phyloP scores from a whole-genome alignment of 2,113 vertebrate species.

The Cryptomyrus ogoouensis region DNA sequence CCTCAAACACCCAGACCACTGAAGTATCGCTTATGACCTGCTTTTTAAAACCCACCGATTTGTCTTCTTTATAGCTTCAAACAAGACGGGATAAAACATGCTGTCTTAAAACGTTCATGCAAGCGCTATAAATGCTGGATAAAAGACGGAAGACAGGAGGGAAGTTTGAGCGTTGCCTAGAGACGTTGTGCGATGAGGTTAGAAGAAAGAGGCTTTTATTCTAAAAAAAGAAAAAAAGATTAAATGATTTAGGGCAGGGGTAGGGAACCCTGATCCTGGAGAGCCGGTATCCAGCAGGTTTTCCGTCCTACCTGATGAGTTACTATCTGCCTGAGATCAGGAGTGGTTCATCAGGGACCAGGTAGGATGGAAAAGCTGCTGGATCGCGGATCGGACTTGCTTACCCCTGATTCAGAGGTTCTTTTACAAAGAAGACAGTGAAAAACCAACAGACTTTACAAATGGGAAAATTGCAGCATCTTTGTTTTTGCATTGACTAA shows the following conservation, averaged over 20 bases:
- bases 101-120: neutral
- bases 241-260: neutral
- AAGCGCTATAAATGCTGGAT: neutral
- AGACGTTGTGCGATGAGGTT: neutral
- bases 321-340: neutral
- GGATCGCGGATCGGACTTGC: neutral
- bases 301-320: neutral
- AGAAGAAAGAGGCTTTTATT: neutral
- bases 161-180: neutral
- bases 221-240: neutral
- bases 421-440: neutral
- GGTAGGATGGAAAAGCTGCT: neutral
- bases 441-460: neutral
- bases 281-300: neutral
- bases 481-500: neutral
- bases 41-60: neutral
- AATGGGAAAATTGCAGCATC: neutral
- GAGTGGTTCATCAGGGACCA: neutral
- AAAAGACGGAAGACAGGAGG: neutral
- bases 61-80: neutral
- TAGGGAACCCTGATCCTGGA: neutral
- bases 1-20: neutral
- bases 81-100: neutral
- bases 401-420: neutral
- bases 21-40: neutral